Evolutionary conservation across 2,113 vertebrate species (phyloP), one percentile per base, ranked within the genome.

Genomic region (Indicator maculatus): DNA sequence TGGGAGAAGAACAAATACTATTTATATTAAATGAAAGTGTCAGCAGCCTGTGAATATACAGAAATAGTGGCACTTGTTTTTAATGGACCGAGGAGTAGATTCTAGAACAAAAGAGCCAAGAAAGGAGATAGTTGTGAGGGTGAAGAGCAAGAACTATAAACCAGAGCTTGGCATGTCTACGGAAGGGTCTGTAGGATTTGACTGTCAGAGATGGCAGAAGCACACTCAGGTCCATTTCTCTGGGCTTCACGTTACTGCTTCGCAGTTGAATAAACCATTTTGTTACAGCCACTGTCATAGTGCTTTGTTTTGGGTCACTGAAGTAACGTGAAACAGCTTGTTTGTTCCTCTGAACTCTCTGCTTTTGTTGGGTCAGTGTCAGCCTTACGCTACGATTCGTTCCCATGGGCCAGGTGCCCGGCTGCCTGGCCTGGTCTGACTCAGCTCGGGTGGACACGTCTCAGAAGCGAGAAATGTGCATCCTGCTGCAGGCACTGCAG

Each of bases 271-370:
- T 19, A 61, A 44, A 93, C 31, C 27, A 21, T 50, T 69, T 83
- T 47, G 58, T 61, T 67, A 31, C 33, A 52, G 36, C 82, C 28
- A 18, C 64, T 69, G 73, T 60, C 72, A 67, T 7, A 47, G 72
- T 28, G 47, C 59, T 88, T 79, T 45, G 61, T 24, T 88, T 93
- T 33, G 58, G 79, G 86, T 82, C 83, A 55, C 76, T 28, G 88
- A 86, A 59, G 69, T 95, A 71, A 89, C 2, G 6, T 26, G 65
- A 75, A 93, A 67, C 86, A 80, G 88, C 83, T 90, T 74, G 0
- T 84, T 77, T 47, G 24, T 72, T 65, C 61, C 85, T 88, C 55
- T 86, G 61, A 88, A 53, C 47, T 65, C 58, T 7, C 4, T 9
- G n/a, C 84, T 92, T 95, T 53, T 67, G 26, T 59, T 21, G 26